A percentile compares a stretch with the other conserved stretches of the same genome.
Evolutionary conservation across 2,113 vertebrate genomes (phyloP).

Genomic region (Ammospiza nelsoni): DNA sequence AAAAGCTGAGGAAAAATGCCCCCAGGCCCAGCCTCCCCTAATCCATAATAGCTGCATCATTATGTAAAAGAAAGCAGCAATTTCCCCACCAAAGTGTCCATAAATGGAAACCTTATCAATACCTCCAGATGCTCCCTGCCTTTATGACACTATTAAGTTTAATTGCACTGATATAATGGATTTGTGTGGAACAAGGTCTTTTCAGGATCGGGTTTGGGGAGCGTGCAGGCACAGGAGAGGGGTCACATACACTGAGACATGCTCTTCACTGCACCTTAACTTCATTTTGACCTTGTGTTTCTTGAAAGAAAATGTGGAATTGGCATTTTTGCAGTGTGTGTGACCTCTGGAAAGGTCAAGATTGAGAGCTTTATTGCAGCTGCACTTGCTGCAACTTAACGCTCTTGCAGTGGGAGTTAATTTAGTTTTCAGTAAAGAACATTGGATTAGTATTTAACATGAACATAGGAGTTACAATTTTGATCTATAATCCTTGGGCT

Average conservation of each 20-base stretch:
- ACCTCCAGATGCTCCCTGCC: slow-evolving; percentile 34
- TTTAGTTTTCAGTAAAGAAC: neutral
- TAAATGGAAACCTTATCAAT: slow-evolving; percentile 49
- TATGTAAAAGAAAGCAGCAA: neutral
- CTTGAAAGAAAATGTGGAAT: neutral
- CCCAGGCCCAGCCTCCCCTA: neutral
- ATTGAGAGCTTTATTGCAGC: neutral
- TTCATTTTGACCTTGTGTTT: neutral
- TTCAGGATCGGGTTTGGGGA: neutral
- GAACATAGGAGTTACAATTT: neutral
- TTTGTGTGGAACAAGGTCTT: neutral
- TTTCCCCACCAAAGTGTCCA: neutral
- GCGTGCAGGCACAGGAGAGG: neutral
- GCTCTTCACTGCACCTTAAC: neutral
- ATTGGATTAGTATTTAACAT: neutral
- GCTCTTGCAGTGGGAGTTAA: neutral
- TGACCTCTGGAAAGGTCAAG: neutral
- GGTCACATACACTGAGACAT: neutral
- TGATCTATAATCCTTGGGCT: neutral
- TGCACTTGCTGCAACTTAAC: neutral
- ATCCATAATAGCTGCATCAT: neutral
- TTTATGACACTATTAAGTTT: slow-evolving; percentile 43
- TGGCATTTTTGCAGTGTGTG: neutral
- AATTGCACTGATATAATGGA: neutral
- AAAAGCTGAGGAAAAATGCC: neutral